Evolutionary conservation across 2,113 vertebrate genomes (phyloP), one percentile per base, ranked within the genome.

Genomic region (Triplophysa tibetana): DNA sequence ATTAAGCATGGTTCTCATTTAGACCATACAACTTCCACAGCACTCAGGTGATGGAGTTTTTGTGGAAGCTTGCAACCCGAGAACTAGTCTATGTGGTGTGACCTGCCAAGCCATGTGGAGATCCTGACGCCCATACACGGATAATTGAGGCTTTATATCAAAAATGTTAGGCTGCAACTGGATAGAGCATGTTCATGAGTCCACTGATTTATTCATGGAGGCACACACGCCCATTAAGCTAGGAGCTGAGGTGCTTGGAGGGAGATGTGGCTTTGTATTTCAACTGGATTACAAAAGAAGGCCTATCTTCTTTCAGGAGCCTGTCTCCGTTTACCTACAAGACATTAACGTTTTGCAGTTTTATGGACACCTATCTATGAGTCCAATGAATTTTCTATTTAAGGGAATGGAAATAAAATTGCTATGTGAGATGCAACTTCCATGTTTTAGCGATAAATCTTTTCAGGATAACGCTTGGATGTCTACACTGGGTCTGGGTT

Each of bases 121-220:
- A 79, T 81, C 79, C 79, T 77, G 79, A 81, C 61, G 54, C 79
- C 72, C 72, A 12, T 43, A 29, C 61, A 82, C 33, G 29, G 50
- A 84, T 56, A 82, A 82, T 68, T 67, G 61, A 82, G 66, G 66
- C 78, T 70, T 82, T 77, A 48, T 77, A 66, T 43, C 45, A 63
- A 70, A 80, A 83, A 70, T 52, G 14, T 43, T 58, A 21, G 45
- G 54, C 38, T 66, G 64, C 65, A 79, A 70, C 70, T 72, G 23
- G 45, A 74, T 73, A 64, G 75, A 87, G 82, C 52, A 19, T 69
- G 68, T 85, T 76, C 65, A 88, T 70, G 82, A 17, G 75, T 88
- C 73, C 70, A 63, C 84, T 93, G n/a, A 88, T 90, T 92, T 90
- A 92, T 92, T 93, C 73, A 92, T 92, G 84, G 16, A 9, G 70